Conservation (phyloP, 2,113 vertebrate species). For the Ranitomeya imitator region DNA sequence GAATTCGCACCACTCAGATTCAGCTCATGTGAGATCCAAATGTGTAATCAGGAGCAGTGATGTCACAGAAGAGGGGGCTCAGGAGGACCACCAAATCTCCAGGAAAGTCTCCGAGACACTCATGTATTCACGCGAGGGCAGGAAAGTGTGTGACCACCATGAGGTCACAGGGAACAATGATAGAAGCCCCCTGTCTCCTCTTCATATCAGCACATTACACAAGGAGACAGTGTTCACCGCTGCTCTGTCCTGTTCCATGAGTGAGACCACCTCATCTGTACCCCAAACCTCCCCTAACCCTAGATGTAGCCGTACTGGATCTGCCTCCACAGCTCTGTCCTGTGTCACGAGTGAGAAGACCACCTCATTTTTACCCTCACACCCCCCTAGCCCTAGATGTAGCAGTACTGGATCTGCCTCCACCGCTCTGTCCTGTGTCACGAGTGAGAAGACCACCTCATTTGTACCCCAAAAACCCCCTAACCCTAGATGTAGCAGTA, state of each 20-base stretch:
- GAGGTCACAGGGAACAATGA: background rate
- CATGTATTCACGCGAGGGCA: background rate
- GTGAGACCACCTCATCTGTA: background rate
- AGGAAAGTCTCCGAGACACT: background rate
- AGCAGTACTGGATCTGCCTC: background rate
- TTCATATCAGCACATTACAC: background rate
- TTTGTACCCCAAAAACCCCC: background rate
- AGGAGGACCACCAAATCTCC: background rate
- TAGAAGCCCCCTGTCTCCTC: background rate
- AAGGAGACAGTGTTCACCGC: background rate
- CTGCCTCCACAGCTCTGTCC: too few species aligned
- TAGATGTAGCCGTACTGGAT: background rate
- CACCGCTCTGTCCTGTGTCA: too few species aligned
- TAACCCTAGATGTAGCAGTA: background rate
- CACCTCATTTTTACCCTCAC: background rate
- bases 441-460: too few species aligned
- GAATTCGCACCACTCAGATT: constrained; percentile 71
- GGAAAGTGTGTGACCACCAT: background rate
- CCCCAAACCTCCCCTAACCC: background rate
- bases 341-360: background rate
- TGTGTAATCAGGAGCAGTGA: constrained; percentile 76
- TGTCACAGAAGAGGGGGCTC: background rate
- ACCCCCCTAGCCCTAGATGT: background rate
- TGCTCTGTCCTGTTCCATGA: background rate
- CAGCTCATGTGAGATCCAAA: constrained; percentile 77